Base-by-base conservation (phyloP, 2,797 vertebrate genomes). In the Champsocephalus gunnari region DNA sequence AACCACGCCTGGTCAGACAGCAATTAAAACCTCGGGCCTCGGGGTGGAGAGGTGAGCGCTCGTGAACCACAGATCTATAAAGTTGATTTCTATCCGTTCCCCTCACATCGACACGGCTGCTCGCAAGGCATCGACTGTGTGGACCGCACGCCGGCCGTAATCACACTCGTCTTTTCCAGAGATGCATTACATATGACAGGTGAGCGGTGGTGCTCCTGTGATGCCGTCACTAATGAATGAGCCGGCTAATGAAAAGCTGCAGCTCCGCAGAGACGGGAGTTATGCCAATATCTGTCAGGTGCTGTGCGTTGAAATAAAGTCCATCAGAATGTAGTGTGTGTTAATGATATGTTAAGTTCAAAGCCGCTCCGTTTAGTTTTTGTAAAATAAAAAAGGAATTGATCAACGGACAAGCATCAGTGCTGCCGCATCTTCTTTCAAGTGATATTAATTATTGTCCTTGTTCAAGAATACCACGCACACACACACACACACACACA, bases 31-130 rank as follows among this genome's bases (percentile, higher is more conserved):
- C 90, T 53, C 6, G 44, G 64, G 73, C 88, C 74, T 75, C 69
- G 32, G 21, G n/a, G 77, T 56, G 78, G 77, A 84, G 59, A 76
- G 73, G 63, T 49, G 70, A 82, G 69, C 17, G 48, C 28, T 24
- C 63, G 73, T 32, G 74, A 78, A 93, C 94, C 93, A 53, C 94
- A 88, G 85, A 95, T 94, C 93, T 84, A 95, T 94, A 95, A 86
- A 86, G 78, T 90, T 88, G 91, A 94, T 93, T 93, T 90, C 84
- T 89, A 88, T 91, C 91, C 79, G 9, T 81, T 92, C 87, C 84
- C 90, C 89, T 85, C 71, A 63, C 76, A 86, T 89, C 80, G 84
- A 92, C 87, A 79, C 66, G 14, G 14, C 72, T 7, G 83, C 75
- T 79, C 64, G 11, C 69, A 62, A 83, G 86, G 78, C 77, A 66